Evolutionary conservation across 2,797 vertebrate genomes (phyloP).

Genomic region (Oreonectes daqikongensis): DNA sequence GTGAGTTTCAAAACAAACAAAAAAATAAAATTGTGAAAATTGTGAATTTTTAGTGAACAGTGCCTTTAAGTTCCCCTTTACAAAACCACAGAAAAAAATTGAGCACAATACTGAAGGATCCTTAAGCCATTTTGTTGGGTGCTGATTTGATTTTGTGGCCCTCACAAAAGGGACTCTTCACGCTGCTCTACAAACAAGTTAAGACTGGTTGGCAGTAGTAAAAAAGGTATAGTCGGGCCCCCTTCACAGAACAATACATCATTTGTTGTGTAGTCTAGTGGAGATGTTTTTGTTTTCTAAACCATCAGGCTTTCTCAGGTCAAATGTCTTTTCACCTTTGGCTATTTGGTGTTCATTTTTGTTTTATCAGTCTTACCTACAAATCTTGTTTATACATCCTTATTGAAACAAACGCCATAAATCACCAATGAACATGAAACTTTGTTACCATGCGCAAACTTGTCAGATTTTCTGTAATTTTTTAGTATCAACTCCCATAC

Average conservation of each 20-base stretch:
- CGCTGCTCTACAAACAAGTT: slow-evolving; percentile 49
- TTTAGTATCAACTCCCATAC: not conserved
- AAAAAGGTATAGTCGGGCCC: not conserved
- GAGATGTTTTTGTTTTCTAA: not conserved
- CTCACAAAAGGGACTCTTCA: slow-evolving; percentile 31
- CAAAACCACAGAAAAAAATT: not conserved
- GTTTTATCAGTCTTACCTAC: not conserved
- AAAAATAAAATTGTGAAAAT: too few species aligned
- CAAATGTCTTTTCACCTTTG: slow-evolving; percentile 41
- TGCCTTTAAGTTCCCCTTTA: not conserved
- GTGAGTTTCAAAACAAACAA: too few species aligned
- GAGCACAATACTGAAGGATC: slow-evolving; percentile 12
- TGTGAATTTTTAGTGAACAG: too few species aligned
- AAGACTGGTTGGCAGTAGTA: slow-evolving; percentile 38
- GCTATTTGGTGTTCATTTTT: slow-evolving; percentile 36
- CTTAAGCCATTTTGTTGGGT: not conserved
- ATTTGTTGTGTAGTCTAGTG: not conserved
- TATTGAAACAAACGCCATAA: not conserved
- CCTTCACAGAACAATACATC: slow-evolving; percentile 11
- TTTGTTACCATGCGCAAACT: not conserved
- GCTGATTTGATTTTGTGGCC: slow-evolving; percentile 25
- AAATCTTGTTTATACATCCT: too few species aligned
- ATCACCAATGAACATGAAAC: not conserved
- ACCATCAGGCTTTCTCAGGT: slow-evolving; percentile 50
- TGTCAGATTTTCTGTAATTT: not conserved